Conservation (phyloP, 2,888 invertebrate species). For the Lithophane leautieri region DNA sequence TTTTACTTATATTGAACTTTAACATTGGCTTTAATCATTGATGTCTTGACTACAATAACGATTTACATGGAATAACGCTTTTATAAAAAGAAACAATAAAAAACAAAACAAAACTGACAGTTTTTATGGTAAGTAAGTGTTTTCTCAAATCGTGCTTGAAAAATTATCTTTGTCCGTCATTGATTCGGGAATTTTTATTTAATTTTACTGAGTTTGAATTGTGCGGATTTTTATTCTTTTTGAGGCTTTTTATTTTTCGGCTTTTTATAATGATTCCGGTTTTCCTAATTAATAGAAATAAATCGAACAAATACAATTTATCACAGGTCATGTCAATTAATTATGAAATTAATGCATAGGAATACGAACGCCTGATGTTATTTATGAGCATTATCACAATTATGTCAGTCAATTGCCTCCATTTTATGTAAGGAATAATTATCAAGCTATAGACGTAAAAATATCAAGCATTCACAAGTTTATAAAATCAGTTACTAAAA, state of each 20-base stretch:
- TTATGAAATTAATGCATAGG: background rate
- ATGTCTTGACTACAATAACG: background rate
- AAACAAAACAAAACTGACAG: background rate
- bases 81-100: too few relatives aligned
- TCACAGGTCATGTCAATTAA: background rate
- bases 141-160: too few relatives aligned
- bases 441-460: too few relatives aligned
- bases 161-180: too few relatives aligned
- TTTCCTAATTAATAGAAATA: background rate
- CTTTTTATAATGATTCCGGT: background rate
- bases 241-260: too few relatives aligned
- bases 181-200: too few relatives aligned
- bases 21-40: background rate
- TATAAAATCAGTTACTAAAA: background rate
- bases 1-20: too few relatives aligned
- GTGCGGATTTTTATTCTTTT: too few relatives aligned
- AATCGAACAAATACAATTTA: background rate
- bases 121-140: too few relatives aligned
- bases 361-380: slow-evolving; percentile 11
- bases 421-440: background rate
- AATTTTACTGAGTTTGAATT: too few relatives aligned
- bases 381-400: background rate
- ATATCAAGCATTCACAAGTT: background rate
- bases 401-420: background rate
- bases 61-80: background rate